Evolutionary conservation across 2,113 vertebrate species (phyloP).

Genomic region (Oreochromis niloticus): DNA sequence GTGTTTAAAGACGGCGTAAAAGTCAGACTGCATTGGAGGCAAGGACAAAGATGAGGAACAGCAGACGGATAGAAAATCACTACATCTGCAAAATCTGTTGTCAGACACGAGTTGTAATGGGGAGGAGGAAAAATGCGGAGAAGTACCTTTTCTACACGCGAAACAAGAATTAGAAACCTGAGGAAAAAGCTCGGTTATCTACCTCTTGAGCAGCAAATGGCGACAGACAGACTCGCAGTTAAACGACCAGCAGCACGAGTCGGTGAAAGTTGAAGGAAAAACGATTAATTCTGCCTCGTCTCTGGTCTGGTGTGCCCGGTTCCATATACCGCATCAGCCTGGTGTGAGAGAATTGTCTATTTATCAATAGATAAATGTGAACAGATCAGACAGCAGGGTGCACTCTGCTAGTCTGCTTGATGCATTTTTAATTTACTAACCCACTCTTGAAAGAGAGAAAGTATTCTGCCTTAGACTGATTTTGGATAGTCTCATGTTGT

Average conservation of each 20-base stretch:
- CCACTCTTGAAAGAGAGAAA: background rate
- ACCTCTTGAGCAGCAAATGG: background rate
- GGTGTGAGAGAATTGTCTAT: background rate
- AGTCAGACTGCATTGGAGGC: constrained; percentile 1
- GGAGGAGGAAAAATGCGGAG: constrained; percentile 19
- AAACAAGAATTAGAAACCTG: constrained; percentile 20
- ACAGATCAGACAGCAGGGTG: background rate
- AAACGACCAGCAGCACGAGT: background rate
- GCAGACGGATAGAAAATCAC: constrained; percentile 36
- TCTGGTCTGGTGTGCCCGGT: background rate
- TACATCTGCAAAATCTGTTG: constrained; percentile 33
- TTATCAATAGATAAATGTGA: background rate
- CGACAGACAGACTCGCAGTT: background rate
- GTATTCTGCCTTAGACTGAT: background rate
- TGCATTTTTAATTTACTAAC: background rate
- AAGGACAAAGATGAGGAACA: constrained; percentile 12
- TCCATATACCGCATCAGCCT: background rate
- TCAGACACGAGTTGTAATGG: constrained; percentile 28
- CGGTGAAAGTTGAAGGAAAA: background rate
- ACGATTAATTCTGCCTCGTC: background rate
- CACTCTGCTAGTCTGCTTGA: background rate
- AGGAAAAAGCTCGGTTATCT: constrained; percentile 26
- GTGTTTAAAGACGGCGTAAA: background rate
- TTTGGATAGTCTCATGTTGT: background rate
- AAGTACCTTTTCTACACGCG: background rate